Evolutionary conservation across 2,888 invertebrate genomes (phyloP).

Genomic region (Pterostichus madidus): DNA sequence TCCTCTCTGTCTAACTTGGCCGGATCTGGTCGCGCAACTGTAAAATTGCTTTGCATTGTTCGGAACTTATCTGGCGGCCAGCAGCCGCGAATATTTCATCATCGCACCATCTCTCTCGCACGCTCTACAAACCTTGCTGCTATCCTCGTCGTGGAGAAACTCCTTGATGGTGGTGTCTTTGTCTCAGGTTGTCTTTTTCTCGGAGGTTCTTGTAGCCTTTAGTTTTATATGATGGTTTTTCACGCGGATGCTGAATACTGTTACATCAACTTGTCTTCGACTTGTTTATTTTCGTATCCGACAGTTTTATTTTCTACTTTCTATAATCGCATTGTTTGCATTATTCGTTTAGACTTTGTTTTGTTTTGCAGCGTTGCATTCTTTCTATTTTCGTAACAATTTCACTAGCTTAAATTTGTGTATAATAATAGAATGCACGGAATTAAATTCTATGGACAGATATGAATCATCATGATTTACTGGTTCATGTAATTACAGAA

Average conservation of each 20-base stretch:
- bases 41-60: slow-evolving; percentile 66
- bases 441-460: too few relatives aligned
- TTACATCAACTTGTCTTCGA: slow-evolving; percentile 17
- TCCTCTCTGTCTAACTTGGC: background rate
- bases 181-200: background rate
- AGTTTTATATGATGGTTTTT: slow-evolving; percentile 27
- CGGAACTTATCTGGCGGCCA: slow-evolving; percentile 62
- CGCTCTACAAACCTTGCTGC: background rate
- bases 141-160: background rate
- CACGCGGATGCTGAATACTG: slow-evolving; percentile 3
- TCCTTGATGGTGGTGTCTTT: slow-evolving; percentile 1
- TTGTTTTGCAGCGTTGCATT: too few relatives aligned
- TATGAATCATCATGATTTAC: too few relatives aligned
- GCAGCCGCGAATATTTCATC: slow-evolving; percentile 60
- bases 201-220: slow-evolving; percentile 2
- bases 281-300: slow-evolving; percentile 6
- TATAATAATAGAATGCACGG: too few relatives aligned
- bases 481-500: too few relatives aligned
- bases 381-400: too few relatives aligned
- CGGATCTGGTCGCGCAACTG: slow-evolving; percentile 64
- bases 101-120: slow-evolving; percentile 26
- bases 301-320: slow-evolving; percentile 6
- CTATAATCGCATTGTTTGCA: background rate
- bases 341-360: background rate
- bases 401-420: too few relatives aligned